These are phyloP conservation scores for Hemithea aestivaria DNA, from an alignment of 2,888 invertebrate species.

Conservation along the genomic window DNA sequence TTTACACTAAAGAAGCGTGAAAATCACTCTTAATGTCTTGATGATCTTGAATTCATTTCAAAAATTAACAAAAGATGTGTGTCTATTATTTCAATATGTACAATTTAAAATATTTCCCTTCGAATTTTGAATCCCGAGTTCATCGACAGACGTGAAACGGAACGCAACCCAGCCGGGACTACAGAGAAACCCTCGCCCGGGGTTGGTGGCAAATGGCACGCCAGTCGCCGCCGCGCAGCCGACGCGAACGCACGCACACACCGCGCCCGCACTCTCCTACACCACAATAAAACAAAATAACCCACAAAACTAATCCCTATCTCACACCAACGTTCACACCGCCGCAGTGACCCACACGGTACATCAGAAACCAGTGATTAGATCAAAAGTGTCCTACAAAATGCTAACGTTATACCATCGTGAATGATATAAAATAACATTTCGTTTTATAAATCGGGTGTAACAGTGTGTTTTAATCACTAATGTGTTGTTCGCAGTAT, in stretches of 20 bases:
- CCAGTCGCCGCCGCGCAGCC: conserved; percentile 59
- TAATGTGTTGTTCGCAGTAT: conserved; percentile 56
- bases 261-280: conserved; percentile 25
- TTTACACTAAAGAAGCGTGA: no score
- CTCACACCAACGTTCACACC: conserved; percentile 31
- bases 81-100: no score
- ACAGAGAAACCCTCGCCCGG: conserved; percentile 60
- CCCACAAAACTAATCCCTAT: conserved; percentile 43
- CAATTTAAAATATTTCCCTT: no score
- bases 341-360: conserved; percentile 40
- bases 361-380: conserved; percentile 31
- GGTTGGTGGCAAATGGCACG: conserved; percentile 47
- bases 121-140: no score
- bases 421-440: conserved; percentile 71
- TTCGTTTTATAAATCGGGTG: conserved; percentile 68
- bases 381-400: conserved; percentile 25
- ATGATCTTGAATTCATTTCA: no score
- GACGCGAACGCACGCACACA: conserved; percentile 45
- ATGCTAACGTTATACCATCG: conserved; percentile 48
- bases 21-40: no score
- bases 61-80: no score
- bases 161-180: conserved; percentile 63
- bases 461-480: conserved; percentile 63
- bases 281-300: conserved; percentile 59
- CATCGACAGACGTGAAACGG: conserved; percentile 60